These are phyloP conservation scores for Patella ulyssiponensis DNA, from an alignment of 2,888 invertebrate genomes.

Conservation along the genomic window DNA sequence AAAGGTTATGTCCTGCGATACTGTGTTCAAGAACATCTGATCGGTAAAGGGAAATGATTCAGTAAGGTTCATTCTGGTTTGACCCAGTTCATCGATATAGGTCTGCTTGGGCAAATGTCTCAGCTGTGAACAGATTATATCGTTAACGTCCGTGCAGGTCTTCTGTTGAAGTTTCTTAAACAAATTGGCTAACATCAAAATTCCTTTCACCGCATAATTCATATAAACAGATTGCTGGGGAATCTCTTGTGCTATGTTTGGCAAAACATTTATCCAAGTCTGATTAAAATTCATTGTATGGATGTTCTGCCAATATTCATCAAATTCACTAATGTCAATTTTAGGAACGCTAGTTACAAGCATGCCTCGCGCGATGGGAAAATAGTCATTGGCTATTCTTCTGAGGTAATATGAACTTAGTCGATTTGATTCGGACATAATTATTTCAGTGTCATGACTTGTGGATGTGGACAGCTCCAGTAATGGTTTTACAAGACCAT, in stretches of 20 bases:
- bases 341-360: not conserved
- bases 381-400: too few relatives aligned
- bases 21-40: not conserved
- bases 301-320: not conserved
- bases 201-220: not conserved
- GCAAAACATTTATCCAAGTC: not conserved
- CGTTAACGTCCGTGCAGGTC: not conserved
- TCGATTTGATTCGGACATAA: too few relatives aligned
- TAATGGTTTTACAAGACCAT: too few relatives aligned
- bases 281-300: not conserved
- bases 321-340: not conserved
- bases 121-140: not conserved
- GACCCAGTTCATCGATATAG: not conserved
- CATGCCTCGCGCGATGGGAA: not conserved
- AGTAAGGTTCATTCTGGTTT: not conserved
- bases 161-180: not conserved
- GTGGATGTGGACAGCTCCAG: too few relatives aligned
- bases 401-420: too few relatives aligned
- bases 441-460: too few relatives aligned
- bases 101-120: not conserved
- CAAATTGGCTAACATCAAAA: not conserved
- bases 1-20: too few relatives aligned
- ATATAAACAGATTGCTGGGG: not conserved
- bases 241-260: not conserved
- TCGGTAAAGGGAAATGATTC: not conserved